Percentiles rank a stretch among this genome's conserved stretches.
Conservation (phyloP, 1,140 invertebrate species). For the Pseudachorutes palmiensis region DNA sequence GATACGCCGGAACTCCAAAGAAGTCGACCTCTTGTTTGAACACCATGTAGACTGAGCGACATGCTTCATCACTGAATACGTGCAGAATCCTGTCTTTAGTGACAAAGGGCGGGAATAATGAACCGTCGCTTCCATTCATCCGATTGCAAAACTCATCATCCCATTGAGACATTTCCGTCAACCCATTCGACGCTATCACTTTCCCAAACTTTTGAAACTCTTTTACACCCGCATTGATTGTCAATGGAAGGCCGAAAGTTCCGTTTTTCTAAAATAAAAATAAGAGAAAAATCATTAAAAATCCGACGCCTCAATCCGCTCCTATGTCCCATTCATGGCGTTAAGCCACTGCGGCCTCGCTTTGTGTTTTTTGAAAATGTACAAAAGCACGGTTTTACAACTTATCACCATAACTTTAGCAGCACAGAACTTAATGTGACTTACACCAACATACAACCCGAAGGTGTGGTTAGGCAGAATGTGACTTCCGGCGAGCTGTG, state of each 20-base stretch:
- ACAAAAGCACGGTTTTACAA: too few relatives aligned
- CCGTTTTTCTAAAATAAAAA: conserved; percentile 50
- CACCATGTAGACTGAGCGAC: conserved; percentile 53
- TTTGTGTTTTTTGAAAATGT: too few relatives aligned
- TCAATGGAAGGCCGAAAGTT: conserved; percentile 49
- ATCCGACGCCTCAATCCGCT: not conserved
- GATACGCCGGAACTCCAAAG: conserved; percentile 57
- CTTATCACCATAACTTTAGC: too few relatives aligned
- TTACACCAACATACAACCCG: conserved; percentile 24
- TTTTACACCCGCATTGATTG: conserved; percentile 58
- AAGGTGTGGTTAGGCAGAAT: conserved; percentile 28
- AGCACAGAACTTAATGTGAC: not conserved
- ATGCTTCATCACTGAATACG: conserved; percentile 35
- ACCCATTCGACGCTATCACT: conserved; percentile 53
- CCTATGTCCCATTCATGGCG: too few relatives aligned
- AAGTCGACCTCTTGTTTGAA: conserved; percentile 53
- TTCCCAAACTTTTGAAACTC: conserved; percentile 58
- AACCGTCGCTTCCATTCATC: conserved; percentile 63
- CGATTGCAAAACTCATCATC: conserved; percentile 54
- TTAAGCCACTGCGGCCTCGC: too few relatives aligned
- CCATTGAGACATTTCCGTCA: conserved; percentile 49
- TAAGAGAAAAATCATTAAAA: not conserved
- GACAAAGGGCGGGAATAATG: conserved; percentile 62
- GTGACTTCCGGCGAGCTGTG: not conserved
- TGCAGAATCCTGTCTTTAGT: conserved; percentile 39